Conservation (phyloP, 2,113 vertebrate genomes). For the Prochilodus magdalenae region DNA sequence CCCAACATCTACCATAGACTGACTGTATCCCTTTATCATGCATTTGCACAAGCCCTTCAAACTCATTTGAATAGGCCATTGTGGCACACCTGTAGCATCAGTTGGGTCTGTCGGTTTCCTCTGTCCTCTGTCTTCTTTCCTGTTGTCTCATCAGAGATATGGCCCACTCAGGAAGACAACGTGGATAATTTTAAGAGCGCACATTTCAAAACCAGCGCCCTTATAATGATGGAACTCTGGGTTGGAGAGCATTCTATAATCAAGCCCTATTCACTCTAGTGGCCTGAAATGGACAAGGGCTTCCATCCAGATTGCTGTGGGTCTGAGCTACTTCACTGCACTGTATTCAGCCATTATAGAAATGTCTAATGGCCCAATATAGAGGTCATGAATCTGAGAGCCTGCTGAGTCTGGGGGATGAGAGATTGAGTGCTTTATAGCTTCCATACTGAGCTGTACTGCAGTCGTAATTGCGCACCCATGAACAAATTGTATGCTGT, state of each 20-base stretch:
- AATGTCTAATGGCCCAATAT: neutral
- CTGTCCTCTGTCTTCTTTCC: neutral
- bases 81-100: neutral
- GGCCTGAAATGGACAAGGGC: neutral
- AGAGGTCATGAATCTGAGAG: neutral
- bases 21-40: too few species aligned
- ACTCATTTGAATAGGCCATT: neutral
- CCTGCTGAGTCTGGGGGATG: neutral
- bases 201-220: neutral
- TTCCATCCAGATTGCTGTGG: neutral
- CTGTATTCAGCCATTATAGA: neutral
- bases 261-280: conserved; percentile 2
- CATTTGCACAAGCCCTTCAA: too few species aligned
- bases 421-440: neutral
- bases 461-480: neutral
- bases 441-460: neutral
- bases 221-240: neutral
- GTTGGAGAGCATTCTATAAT: neutral
- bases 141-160: neutral
- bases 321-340: neutral
- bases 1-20: too few species aligned
- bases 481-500: neutral
- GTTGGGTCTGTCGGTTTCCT: neutral
- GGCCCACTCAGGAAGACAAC: neutral
- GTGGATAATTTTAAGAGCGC: neutral